These are phyloP conservation scores for Hydrozoanthus gracilis DNA, from an alignment of 92 coral and sea anemone species.

Conservation along the genomic window DNA sequence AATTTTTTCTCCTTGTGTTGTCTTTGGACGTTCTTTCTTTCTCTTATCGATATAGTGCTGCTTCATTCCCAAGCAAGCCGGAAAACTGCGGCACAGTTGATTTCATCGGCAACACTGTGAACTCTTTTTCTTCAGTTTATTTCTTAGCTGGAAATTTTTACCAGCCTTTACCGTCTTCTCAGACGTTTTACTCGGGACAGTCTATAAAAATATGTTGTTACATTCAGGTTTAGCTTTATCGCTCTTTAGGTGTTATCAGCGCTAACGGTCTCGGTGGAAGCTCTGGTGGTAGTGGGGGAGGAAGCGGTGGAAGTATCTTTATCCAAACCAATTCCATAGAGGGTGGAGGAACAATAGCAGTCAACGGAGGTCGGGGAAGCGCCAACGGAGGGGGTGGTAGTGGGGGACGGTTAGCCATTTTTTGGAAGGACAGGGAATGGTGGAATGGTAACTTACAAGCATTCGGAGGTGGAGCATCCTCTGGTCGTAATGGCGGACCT, in stretches of 20 bases:
- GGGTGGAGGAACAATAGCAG: conserved; percentile 72
- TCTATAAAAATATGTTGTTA: neutral
- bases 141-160: too few species aligned
- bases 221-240: neutral
- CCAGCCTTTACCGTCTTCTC: too few species aligned
- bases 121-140: too few species aligned
- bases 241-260: conserved; percentile 55
- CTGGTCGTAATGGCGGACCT: conserved; percentile 70
- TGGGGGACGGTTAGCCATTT: conserved; percentile 77
- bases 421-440: conserved; percentile 86
- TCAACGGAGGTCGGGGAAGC: conserved; percentile 69
- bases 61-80: too few species aligned
- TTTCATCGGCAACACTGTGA: too few species aligned
- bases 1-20: too few species aligned
- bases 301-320: conserved; percentile 82
- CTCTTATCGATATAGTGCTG: too few species aligned
- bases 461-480: conserved; percentile 70
- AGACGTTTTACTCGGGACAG: too few species aligned
- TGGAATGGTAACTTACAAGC: conserved; percentile 75
- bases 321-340: conserved; percentile 60
- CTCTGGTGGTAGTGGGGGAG: conserved; percentile 63
- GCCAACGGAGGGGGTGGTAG: conserved; percentile 77
- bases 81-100: too few species aligned
- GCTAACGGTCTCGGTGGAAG: conserved; percentile 56
- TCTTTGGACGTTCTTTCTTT: too few species aligned